Conservation (phyloP, 2,113 vertebrate species). For the Anoplopoma fimbria region DNA sequence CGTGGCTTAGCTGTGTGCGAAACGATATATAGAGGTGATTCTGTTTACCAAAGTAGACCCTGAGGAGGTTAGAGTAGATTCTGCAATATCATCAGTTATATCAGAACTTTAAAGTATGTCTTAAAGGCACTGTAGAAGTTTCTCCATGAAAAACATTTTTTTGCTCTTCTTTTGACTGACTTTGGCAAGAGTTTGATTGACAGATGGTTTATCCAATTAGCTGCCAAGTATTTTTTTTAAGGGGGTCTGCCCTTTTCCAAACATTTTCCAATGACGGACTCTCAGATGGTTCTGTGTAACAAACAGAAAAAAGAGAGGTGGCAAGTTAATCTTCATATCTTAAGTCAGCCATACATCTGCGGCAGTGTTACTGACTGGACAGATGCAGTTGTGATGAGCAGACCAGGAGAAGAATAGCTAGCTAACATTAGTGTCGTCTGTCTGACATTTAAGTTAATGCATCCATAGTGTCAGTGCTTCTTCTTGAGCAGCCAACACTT, state of each 20-base stretch:
- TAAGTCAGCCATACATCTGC: neutral
- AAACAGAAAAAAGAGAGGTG: neutral
- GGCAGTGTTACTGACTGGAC: neutral
- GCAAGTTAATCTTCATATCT: neutral
- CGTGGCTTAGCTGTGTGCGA: too few relatives aligned
- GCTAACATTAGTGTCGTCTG: neutral
- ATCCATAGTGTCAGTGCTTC: neutral
- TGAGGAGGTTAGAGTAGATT: neutral
- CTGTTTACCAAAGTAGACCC: too few relatives aligned
- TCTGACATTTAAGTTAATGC: neutral
- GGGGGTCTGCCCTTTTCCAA: neutral
- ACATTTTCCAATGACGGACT: neutral
- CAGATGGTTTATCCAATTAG: neutral
- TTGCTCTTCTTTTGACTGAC: too few relatives aligned
- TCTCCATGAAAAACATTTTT: neutral
- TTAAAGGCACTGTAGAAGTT: neutral
- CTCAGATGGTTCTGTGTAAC: neutral
- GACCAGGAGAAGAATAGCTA: neutral
- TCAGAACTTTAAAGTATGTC: neutral
- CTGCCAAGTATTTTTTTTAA: neutral
- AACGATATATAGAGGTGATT: neutral
- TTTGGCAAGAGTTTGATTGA: neutral
- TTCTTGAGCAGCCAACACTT: slow-evolving; percentile 6
- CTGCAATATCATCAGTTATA: neutral
- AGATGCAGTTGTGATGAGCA: neutral